phyloP scores from a whole-genome alignment of 2,113 vertebrate species.

The Aythya baeri region DNA sequence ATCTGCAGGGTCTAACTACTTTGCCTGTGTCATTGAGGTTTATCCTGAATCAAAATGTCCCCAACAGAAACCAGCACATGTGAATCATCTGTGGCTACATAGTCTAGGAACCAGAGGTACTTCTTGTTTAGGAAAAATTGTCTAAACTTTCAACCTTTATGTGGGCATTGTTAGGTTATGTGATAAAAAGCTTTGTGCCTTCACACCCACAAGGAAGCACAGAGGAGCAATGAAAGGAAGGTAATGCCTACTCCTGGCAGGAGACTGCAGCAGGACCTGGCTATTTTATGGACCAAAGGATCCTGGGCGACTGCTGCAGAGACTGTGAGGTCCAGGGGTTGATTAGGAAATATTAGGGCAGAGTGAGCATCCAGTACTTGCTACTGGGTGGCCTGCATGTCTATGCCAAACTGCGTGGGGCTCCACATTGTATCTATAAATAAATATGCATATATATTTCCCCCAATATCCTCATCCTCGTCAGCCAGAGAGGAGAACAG shows the following conservation, averaged over 20 bases:
- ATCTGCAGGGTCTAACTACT: background rate
- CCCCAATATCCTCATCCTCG: background rate
- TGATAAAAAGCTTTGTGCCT: background rate
- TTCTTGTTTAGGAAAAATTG: background rate
- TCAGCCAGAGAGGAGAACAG: background rate
- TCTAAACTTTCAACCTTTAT: background rate
- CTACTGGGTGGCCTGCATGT: background rate
- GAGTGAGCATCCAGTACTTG: background rate
- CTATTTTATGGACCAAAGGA: background rate
- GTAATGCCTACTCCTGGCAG: fast-evolving
- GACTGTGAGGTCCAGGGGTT: no score
- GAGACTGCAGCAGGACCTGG: background rate
- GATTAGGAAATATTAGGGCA: background rate
- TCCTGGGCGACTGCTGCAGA: background rate
- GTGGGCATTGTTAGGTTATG: background rate
- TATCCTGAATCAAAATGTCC: background rate
- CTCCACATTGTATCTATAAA: background rate
- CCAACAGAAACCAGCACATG: background rate
- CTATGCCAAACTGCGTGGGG: no score
- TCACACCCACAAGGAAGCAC: background rate
- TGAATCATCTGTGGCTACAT: background rate
- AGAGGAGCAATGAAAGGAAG: background rate
- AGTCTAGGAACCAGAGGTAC: background rate
- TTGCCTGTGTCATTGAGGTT: background rate
- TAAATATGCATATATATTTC: background rate